Evolutionary conservation across 2,797 vertebrate genomes (phyloP).

Genomic region (Linurgus olivaceus): DNA sequence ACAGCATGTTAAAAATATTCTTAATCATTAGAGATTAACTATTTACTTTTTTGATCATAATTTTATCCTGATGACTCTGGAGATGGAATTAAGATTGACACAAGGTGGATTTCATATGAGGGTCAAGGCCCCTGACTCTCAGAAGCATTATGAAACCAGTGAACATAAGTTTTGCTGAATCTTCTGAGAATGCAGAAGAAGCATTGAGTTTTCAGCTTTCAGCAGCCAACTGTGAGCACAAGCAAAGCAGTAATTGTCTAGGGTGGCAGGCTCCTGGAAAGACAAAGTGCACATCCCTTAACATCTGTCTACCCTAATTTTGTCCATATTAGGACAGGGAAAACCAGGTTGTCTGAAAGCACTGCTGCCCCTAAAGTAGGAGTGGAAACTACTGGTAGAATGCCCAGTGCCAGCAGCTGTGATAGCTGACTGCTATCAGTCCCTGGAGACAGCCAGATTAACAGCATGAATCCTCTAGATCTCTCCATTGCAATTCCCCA

Average conservation of each 20-base stretch:
- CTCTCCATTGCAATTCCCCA: not conserved
- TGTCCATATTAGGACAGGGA: conserved; percentile 30
- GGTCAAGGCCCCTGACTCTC: not conserved
- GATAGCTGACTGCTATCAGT: conserved; percentile 28
- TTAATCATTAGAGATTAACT: not conserved
- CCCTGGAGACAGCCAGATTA: conserved; percentile 43
- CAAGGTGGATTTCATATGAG: not conserved
- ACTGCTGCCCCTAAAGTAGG: conserved; percentile 17
- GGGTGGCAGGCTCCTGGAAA: not conserved
- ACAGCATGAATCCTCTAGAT: not conserved
- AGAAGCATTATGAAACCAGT: not conserved
- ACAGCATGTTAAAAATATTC: not conserved
- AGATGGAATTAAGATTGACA: not conserved
- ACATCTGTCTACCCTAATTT: not conserved
- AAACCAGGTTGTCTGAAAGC: conserved; percentile 35
- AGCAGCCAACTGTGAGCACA: not conserved
- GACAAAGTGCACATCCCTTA: not conserved
- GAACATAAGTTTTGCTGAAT: not conserved
- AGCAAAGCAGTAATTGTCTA: not conserved
- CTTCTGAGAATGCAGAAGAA: not conserved
- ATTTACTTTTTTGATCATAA: not conserved
- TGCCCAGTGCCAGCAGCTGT: conserved; percentile 55
- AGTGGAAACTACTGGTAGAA: conserved; percentile 58
- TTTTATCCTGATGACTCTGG: not conserved
- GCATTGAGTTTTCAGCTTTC: not conserved